Conservation (phyloP, 2,113 vertebrate species). For the Pogona vitticeps region DNA sequence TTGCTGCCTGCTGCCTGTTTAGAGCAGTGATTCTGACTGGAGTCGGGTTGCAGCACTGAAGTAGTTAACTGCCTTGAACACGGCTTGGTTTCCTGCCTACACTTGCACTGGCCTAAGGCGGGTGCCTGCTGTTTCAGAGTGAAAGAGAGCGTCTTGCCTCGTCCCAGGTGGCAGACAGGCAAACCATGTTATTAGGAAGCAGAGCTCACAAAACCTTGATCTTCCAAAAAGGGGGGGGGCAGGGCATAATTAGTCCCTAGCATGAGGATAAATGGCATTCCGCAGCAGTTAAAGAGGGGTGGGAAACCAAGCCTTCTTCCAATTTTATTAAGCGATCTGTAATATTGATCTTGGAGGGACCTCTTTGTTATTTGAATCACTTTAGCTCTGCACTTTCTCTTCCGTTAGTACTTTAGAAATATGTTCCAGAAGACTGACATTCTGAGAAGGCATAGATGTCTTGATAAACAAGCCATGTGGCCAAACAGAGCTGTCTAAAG, state of each 20-base stretch:
- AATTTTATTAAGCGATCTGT: conserved; percentile 69
- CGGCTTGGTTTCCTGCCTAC: conserved; percentile 77
- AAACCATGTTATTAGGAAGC: conserved; percentile 86
- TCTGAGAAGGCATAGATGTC: conserved; percentile 42
- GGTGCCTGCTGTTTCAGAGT: conserved; percentile 75
- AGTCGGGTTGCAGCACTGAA: conserved; percentile 48
- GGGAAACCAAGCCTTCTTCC: conserved; percentile 69
- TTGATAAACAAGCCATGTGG: conserved; percentile 20
- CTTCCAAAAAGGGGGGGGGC: conserved; percentile 61
- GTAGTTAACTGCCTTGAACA: conserved; percentile 71
- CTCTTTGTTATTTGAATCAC: conserved; percentile 54
- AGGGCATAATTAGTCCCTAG: conserved; percentile 81
- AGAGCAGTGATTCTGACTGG: not conserved
- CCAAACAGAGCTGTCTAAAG: conserved; percentile 18
- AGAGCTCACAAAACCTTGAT: conserved; percentile 83
- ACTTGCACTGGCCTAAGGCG: conserved; percentile 82
- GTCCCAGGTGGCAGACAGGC: conserved; percentile 86
- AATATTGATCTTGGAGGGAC: conserved; percentile 64
- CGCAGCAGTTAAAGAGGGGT: conserved; percentile 64
- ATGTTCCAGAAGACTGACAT: not conserved
- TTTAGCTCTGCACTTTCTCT: conserved; percentile 45
- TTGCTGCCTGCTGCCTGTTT: not conserved
- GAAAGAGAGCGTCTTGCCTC: conserved; percentile 70
- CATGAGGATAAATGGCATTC: conserved; percentile 82
- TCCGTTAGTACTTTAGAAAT: conserved; percentile 45